Conservation (phyloP, 2,113 vertebrate species). For the Petrocephalus zakoni region DNA sequence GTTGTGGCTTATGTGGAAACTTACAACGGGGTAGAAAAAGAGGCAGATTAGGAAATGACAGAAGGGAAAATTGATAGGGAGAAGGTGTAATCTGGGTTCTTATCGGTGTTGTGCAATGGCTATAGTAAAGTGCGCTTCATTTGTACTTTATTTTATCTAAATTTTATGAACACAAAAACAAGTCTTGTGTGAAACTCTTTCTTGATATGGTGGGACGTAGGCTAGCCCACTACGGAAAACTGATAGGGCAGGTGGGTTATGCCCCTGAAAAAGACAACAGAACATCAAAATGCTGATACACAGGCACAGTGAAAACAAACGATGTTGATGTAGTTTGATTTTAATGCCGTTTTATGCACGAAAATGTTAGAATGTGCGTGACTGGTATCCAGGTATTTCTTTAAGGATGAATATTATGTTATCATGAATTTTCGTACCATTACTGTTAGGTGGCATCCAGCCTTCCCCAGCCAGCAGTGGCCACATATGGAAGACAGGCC, state of each 20-base stretch:
- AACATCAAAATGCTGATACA: neutral
- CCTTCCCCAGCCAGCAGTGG: neutral
- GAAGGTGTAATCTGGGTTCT: neutral
- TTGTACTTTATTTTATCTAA: neutral
- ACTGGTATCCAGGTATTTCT: neutral
- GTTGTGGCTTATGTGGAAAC: neutral
- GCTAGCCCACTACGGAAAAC: neutral
- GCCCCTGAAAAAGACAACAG: neutral
- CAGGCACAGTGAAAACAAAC: neutral
- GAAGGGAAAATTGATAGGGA: conserved; percentile 9
- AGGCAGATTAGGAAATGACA: conserved; percentile 23
- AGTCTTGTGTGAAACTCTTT: neutral
- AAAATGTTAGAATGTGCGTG: neutral
- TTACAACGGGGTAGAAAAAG: neutral
- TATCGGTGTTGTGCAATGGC: neutral
- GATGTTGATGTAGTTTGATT: neutral
- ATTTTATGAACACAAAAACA: neutral
- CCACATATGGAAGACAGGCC: neutral
- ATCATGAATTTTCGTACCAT: neutral
- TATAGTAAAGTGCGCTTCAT: neutral
- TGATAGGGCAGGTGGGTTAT: neutral
- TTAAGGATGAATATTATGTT: neutral
- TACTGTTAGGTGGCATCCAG: neutral
- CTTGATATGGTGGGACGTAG: neutral
- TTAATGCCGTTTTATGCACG: neutral